Base-by-base conservation (phyloP, 2,888 invertebrate species). In the Epinotia ramella region DNA sequence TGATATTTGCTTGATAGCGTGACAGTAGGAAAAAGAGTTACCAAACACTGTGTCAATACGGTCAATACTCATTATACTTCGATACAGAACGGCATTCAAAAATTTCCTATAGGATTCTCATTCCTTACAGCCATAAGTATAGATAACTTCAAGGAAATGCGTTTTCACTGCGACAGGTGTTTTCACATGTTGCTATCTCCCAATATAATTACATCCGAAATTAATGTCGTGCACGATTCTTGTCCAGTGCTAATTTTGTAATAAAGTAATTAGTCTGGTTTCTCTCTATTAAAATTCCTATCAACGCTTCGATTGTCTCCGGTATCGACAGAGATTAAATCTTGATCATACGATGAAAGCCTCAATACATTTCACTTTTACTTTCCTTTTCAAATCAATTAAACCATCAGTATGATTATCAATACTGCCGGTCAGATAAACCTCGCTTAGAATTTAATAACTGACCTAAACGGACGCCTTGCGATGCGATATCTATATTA, bases 271-370 rank as follows among this genome's bases (percentile, higher is more conserved):
- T 76, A 76, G 13, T 33, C 62, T 49, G 67, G 65, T 75, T 75
- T 77, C 77, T 72, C 77, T 59, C 33, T n/a, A 87, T 88, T 87
- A 87, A 84, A 84, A 89, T 87, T 89, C 81, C 82, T 81, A 79
- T 84, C 82, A 83, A 81, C 81, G 83, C 82, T 81, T 83, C 81
- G 76, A 84, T 85, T 85, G 81, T 79, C 77, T 81, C 78, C 70
- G 63, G 62, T 56, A 71, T 76, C 69, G 74, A 24, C 44, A 69
- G 40, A 73, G 65, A 75, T 71, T 60, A 65, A 63, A 74, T 74
- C 74, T 73, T 62, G 20, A 63, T 53, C 24, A 70, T 9, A 62
- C 65, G 24, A 49, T 28, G 75, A 76, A 76, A 76, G 66, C 12
- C 53, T 60, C 53, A 46, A 71, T 62, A 62, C 53, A 71, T 75